Base-by-base conservation (phyloP, 2,113 vertebrate genomes). In the Callipepla squamata region DNA sequence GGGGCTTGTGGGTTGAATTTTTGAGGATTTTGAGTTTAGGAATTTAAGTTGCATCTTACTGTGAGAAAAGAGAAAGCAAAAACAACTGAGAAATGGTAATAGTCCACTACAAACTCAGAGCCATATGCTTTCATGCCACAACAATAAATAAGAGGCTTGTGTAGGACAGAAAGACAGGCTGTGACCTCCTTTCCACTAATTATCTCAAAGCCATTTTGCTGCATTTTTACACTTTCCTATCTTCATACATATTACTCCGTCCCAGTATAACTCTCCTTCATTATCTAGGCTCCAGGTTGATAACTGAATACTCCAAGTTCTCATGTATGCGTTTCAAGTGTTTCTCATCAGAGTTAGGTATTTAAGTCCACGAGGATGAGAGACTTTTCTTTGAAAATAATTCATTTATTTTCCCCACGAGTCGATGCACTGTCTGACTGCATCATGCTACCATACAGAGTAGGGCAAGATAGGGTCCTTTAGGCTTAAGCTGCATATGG, bases 61-160 rank as follows among this genome's bases (percentile, higher is more conserved):
- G 83, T 91, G 93, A 96, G 84, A 97, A 95, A 96, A 92, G 80
- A 94, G 77, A 95, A 95, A 93, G 81, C 53, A 95, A 92, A 90
- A 94, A 87, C 61, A 95, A 95, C 78, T 70, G 86, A 90, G 61
- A 90, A 92, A 90, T 73, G 15, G 44, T 95, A 75, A 55, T 88
- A 65, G 86, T 94, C 73, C 73, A 93, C 82, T 90, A 84, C 90
- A 94, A 94, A 68, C 77, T 80, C 45, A 72, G 76, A 85, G 83
- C 78, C 84, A 87, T 92, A 95, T 88, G 53, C 80, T 90, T 62
- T 50, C 55, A 74, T 85, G 48, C 70, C 66, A 75, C 87, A 94
- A 79, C 75, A 94, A 95, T 86, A 92, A 96, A 73, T 47, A 68
- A 80, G 73, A 92, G 4, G 53, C 65, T 85, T 63, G 53, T 58